These are phyloP conservation scores for Xenopus laevis DNA, from an alignment of 2,113 vertebrate species.

Conservation along the genomic window DNA sequence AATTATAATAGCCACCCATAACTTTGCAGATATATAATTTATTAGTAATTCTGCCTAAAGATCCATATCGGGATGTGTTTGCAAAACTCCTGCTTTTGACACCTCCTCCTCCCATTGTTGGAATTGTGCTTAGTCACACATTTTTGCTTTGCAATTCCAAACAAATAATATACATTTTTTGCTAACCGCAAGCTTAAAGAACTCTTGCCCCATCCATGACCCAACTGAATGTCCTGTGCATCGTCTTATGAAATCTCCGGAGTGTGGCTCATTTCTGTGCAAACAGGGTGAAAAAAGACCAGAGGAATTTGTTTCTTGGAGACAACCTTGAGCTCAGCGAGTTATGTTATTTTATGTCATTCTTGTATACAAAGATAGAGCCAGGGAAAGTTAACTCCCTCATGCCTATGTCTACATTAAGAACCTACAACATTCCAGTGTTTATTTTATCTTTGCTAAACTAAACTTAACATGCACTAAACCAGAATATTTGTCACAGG, in stretches of 20 bases:
- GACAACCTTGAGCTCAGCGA: not conserved
- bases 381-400: not conserved
- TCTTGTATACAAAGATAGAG: slow-evolving; percentile 13
- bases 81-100: slow-evolving; percentile 46
- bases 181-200: slow-evolving; percentile 47
- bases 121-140: slow-evolving; percentile 60
- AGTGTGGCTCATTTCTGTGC: slow-evolving; percentile 50
- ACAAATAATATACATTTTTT: slow-evolving; percentile 59
- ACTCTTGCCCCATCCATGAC: slow-evolving; percentile 60
- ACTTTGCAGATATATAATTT: too few species aligned
- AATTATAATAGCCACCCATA: too few species aligned
- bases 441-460: too few species aligned
- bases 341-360: slow-evolving; percentile 50
- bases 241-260: slow-evolving; percentile 40
- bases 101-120: slow-evolving; percentile 46
- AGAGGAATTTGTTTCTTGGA: slow-evolving; percentile 45
- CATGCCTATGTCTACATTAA: too few species aligned
- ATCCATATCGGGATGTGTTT: slow-evolving; percentile 9
- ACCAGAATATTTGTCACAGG: too few species aligned
- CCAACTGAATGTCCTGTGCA: slow-evolving; percentile 21
- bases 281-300: slow-evolving; percentile 49
- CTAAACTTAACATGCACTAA: too few species aligned
- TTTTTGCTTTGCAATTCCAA: slow-evolving; percentile 59
- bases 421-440: too few species aligned
- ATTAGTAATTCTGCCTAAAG: not conserved